phyloP scores from a whole-genome alignment of 2,113 vertebrate genomes.

The Sphaerodactylus townsendi region DNA sequence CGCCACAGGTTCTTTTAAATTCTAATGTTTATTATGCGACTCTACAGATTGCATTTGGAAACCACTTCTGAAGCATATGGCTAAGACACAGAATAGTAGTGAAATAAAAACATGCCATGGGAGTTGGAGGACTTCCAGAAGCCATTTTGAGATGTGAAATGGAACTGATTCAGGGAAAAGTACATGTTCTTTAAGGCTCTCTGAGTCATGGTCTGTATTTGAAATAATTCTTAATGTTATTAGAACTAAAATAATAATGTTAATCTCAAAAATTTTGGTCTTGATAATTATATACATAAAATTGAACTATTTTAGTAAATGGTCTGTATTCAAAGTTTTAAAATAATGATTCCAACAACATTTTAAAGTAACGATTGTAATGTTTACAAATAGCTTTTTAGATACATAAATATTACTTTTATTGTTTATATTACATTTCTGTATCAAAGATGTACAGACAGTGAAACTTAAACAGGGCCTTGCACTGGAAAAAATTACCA shows the following conservation, averaged over 20 bases:
- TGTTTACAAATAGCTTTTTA: background rate
- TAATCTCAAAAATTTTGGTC: background rate
- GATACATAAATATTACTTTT: background rate
- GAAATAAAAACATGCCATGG: background rate
- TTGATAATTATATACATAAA: background rate
- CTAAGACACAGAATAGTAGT: too few relatives aligned
- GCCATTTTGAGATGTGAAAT: background rate
- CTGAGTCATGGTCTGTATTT: background rate
- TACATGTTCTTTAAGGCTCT: background rate
- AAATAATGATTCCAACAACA: background rate
- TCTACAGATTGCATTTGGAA: too few relatives aligned
- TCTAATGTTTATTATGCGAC: too few relatives aligned
- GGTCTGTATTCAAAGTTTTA: background rate
- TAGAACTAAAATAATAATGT: background rate
- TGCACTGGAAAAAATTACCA: slow-evolving; percentile 2
- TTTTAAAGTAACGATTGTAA: background rate
- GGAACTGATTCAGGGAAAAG: background rate
- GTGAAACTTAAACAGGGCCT: background rate
- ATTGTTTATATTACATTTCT: background rate
- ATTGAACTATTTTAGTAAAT: background rate
- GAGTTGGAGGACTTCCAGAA: background rate
- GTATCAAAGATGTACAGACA: background rate
- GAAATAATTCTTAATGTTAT: background rate
- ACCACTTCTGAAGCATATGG: too few relatives aligned
- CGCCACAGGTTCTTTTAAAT: too few relatives aligned